These are phyloP conservation scores for Bos taurus DNA, from an alignment of 2,113 vertebrate species.

Conservation along the genomic window DNA sequence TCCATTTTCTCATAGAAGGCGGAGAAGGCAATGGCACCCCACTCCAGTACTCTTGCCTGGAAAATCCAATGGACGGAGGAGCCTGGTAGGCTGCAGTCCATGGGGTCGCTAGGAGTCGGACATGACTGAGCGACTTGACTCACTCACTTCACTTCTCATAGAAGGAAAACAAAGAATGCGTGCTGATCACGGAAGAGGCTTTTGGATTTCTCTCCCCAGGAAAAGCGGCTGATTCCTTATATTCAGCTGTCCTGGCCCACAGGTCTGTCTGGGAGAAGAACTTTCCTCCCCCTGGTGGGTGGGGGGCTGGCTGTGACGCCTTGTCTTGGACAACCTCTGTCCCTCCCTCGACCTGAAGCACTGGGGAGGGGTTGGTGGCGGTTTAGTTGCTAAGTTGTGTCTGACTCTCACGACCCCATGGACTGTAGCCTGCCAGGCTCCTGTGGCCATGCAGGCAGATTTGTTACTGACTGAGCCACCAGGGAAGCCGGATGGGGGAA, in stretches of 20 bases:
- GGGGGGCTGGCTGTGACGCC: background rate
- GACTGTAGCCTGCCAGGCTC: background rate
- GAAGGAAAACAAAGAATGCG: fast-evolving
- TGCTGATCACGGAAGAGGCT: fast-evolving
- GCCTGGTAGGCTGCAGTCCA: too few relatives aligned
- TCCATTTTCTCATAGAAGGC: background rate
- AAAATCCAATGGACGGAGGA: too few relatives aligned
- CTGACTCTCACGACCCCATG: background rate
- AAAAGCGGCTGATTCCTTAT: background rate
- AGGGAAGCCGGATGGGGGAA: background rate
- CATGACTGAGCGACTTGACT: too few relatives aligned
- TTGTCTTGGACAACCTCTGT: too few relatives aligned
- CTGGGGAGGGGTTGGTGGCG: fast-evolving
- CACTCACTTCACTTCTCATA: too few relatives aligned
- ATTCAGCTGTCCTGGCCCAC: background rate
- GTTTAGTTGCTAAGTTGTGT: background rate
- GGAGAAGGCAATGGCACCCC: too few relatives aligned
- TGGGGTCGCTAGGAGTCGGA: too few relatives aligned
- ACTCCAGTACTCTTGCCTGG: too few relatives aligned
- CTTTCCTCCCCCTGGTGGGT: background rate
- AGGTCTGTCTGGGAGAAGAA: background rate
- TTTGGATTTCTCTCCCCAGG: background rate
- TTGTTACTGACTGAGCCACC: background rate
- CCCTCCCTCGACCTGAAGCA: background rate
- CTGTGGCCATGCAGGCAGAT: background rate